Conservation (phyloP, 2,113 vertebrate species). For the Ginglymostoma cirratum region DNA sequence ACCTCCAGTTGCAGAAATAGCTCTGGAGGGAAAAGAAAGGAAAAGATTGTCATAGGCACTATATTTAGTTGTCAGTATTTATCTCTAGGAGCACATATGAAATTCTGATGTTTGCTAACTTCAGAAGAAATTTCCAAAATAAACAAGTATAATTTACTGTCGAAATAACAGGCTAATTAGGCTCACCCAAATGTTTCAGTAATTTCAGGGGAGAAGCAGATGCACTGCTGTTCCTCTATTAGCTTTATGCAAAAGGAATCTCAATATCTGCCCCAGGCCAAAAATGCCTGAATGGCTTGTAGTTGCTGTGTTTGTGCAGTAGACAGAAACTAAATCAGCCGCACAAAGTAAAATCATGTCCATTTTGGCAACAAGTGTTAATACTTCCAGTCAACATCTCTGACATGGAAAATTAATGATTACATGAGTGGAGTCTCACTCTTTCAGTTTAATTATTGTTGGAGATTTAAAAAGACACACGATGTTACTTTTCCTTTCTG, state of each 20-base stretch:
- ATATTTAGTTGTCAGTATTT: neutral
- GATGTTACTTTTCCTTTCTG: neutral
- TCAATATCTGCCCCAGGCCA: neutral
- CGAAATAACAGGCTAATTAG: neutral
- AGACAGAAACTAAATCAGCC: neutral
- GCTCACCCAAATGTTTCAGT: neutral
- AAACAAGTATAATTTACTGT: neutral
- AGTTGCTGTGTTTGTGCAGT: neutral
- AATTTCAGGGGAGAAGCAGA: neutral
- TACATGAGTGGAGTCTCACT: neutral
- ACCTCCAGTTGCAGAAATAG: conserved; percentile 95
- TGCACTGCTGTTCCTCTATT: neutral
- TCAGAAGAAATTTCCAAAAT: neutral
- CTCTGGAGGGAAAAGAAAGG: conserved; percentile 63
- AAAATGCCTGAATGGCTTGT: neutral
- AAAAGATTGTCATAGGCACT: neutral
- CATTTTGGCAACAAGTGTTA: neutral
- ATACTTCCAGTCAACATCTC: neutral
- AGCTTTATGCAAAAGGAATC: neutral
- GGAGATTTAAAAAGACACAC: neutral
- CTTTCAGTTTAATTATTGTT: neutral
- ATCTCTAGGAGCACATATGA: neutral
- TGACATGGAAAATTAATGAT: neutral
- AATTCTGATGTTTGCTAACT: neutral
- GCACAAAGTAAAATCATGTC: neutral